Conservation (phyloP, 2,888 invertebrate genomes). For the Ochropleura plecta region DNA sequence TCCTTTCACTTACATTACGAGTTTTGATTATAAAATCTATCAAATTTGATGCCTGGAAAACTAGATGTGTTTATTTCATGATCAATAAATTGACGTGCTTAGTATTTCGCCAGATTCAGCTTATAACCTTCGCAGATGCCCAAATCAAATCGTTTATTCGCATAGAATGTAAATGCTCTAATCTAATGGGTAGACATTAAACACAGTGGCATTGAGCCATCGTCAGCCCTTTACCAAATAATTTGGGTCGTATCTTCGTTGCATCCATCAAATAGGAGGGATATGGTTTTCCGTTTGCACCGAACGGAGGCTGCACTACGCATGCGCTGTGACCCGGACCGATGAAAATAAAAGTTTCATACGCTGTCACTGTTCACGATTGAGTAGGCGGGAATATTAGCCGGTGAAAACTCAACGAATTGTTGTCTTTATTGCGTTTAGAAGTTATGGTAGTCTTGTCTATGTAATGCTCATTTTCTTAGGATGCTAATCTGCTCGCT, state of each 20-base stretch:
- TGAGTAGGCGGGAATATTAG: constrained; percentile 6
- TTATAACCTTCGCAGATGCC: neutral
- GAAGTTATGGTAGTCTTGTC: neutral
- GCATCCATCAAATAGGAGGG: constrained; percentile 8
- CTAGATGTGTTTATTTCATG: neutral
- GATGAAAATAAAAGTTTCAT: constrained; percentile 36
- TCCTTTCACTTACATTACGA: neutral
- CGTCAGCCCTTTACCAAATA: neutral
- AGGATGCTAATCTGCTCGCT: neutral
- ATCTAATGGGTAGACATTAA: neutral
- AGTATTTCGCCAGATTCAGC: neutral
- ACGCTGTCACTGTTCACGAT: constrained; percentile 9
- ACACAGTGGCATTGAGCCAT: neutral
- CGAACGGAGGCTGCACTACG: constrained; percentile 33
- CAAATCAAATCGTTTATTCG: no score
- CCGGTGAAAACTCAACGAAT: neutral
- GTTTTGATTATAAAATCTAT: neutral
- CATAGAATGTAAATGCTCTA: no score
- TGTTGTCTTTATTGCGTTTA: neutral
- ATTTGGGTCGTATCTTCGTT: neutral
- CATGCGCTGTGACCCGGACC: constrained; percentile 50
- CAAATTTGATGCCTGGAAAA: neutral
- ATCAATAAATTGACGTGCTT: neutral
- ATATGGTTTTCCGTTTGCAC: constrained; percentile 36
- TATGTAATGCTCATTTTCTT: neutral